Conservation (phyloP, 1,140 invertebrate species). For the Papilio machaon region DNA sequence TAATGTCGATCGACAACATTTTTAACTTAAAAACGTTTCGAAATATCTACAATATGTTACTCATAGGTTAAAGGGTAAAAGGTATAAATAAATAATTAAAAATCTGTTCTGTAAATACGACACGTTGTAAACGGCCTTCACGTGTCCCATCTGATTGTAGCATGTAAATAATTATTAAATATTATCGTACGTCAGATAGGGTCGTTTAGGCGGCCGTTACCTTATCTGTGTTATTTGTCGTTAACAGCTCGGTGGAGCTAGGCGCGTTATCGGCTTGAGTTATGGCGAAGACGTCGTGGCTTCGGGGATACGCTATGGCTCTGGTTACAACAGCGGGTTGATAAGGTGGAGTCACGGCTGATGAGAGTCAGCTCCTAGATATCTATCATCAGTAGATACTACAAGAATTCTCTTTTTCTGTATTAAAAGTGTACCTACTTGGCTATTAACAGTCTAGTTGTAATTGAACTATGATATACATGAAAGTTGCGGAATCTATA, state of each 20-base stretch:
- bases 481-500: too few species aligned
- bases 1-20: background rate
- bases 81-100: slow-evolving; percentile 35
- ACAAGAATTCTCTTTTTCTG: slow-evolving; percentile 34
- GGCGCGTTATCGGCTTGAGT: slow-evolving; percentile 73
- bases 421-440: background rate
- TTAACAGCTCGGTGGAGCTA: slow-evolving; percentile 68
- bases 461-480: too few species aligned
- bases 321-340: slow-evolving; percentile 55
- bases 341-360: slow-evolving; percentile 27
- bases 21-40: background rate
- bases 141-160: slow-evolving; percentile 62
- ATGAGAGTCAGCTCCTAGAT: slow-evolving; percentile 36
- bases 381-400: slow-evolving; percentile 45
- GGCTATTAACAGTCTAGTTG: too few species aligned
- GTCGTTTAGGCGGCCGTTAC: slow-evolving; percentile 75
- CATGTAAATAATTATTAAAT: slow-evolving; percentile 79
- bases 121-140: slow-evolving; percentile 48
- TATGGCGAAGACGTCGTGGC: slow-evolving; percentile 60
- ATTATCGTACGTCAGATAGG: slow-evolving; percentile 77
- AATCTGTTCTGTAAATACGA: slow-evolving; percentile 42
- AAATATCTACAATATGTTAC: slow-evolving; percentile 8
- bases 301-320: slow-evolving; percentile 51
- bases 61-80: slow-evolving; percentile 19
- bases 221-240: slow-evolving; percentile 79